Percentiles rank a stretch among this genome's conserved stretches.
These are phyloP conservation scores for Gryllus longicercus DNA, from an alignment of 2,888 invertebrate species.

Conservation along the genomic window DNA sequence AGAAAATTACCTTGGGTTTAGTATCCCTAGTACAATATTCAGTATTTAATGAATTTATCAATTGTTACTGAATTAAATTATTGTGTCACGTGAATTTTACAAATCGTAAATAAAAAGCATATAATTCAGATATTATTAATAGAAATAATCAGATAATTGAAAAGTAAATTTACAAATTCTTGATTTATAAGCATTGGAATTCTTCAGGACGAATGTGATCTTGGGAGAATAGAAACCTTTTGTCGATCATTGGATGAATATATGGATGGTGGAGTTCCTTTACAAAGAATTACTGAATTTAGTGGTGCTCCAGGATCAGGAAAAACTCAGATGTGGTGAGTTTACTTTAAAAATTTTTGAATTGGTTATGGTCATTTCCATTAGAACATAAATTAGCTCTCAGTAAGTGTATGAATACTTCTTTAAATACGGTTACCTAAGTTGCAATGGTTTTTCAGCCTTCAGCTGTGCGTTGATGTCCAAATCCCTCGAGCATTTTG, in stretches of 20 bases:
- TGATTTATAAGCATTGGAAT: too few relatives aligned
- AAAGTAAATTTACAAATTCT: background rate
- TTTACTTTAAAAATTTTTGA: background rate
- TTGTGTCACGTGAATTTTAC: too few relatives aligned
- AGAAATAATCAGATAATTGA: too few relatives aligned
- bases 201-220: slow-evolving; percentile 48
- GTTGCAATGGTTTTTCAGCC: slow-evolving; percentile 47
- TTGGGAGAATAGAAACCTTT: slow-evolving; percentile 62
- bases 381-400: background rate
- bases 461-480: slow-evolving; percentile 71
- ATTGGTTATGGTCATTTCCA: background rate
- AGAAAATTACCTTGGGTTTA: too few relatives aligned
- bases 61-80: too few relatives aligned
- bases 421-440: background rate
- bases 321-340: slow-evolving; percentile 78
- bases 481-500: slow-evolving; percentile 67
- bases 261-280: slow-evolving; percentile 62
- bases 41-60: too few relatives aligned
- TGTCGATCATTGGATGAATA: slow-evolving; percentile 61
- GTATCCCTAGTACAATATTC: too few relatives aligned
- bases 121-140: too few relatives aligned
- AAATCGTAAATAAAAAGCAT: too few relatives aligned
- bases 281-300: slow-evolving; percentile 64
- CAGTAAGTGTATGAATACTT: background rate
- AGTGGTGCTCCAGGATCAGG: slow-evolving; percentile 70